Percentiles rank a stretch among this genome's conserved stretches.
phyloP scores from a whole-genome alignment of 1,140 invertebrate species.

The Helicoverpa armigera region DNA sequence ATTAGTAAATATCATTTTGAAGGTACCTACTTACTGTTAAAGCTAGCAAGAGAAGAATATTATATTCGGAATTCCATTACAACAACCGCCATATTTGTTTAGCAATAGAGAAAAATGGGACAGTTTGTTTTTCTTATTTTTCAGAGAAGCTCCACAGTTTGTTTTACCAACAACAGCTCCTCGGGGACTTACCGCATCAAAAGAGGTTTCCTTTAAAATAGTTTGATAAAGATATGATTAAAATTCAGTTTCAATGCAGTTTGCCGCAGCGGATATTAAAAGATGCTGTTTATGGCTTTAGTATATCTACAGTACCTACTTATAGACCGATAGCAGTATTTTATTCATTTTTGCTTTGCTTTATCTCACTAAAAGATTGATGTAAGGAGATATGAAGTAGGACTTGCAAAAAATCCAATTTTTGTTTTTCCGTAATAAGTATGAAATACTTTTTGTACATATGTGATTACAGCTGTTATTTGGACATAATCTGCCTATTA shows the following conservation, averaged over 20 bases:
- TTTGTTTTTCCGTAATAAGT: too few relatives aligned
- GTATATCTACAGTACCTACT: not conserved
- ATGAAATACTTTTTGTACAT: too few relatives aligned
- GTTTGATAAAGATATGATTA: slow-evolving; percentile 11
- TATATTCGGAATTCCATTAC: not conserved
- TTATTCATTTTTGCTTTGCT: not conserved
- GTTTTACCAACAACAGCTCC: not conserved
- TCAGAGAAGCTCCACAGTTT: not conserved
- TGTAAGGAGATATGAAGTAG: too few relatives aligned
- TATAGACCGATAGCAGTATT: not conserved
- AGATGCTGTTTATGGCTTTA: slow-evolving; percentile 7
- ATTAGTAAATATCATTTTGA: too few relatives aligned
- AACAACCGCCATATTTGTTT: not conserved
- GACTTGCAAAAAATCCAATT: too few relatives aligned
- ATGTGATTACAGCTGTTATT: too few relatives aligned
- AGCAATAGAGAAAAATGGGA: slow-evolving; percentile 10
- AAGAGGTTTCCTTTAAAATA: not conserved
- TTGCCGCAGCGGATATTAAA: not conserved
- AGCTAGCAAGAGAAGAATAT: too few relatives aligned
- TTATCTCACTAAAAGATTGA: too few relatives aligned
- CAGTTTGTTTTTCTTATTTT: slow-evolving; percentile 13
- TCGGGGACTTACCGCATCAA: not conserved
- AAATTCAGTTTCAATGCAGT: not conserved
- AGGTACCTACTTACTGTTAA: too few relatives aligned
- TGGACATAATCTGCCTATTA: too few relatives aligned